Evolutionary conservation across 2,888 invertebrate genomes (phyloP), one percentile per base, ranked within the genome.

Genomic region (Drosophila greeni): DNA sequence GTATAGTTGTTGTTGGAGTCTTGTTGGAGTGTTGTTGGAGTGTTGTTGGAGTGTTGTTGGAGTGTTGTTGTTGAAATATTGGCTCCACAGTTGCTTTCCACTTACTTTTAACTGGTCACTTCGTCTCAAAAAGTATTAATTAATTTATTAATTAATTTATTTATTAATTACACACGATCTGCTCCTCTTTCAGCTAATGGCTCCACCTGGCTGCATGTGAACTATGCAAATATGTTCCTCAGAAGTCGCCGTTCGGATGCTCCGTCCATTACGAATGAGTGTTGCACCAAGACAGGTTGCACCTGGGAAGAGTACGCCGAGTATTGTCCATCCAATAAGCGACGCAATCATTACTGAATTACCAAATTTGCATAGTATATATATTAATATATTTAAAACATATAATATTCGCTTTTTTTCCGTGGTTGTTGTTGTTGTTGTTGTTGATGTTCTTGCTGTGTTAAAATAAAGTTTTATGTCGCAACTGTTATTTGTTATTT

Each of bases 281-380:
- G 92, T 73, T 92, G 92, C 85, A 90, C 90, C 73, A 89, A 89
- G 40, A 85, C 89, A 4, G 91, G 91, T 29, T 92, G 92, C 76
- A 92, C 91, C 53, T 92, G 92, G 92, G 92, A 92, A 79, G 92
- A 92, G 82, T 92, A 92, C 75, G 92, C 92, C 7, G 92, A 92
- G 85, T 92, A 92, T 85, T 92, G 92, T 82, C 92, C 92, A 5
- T 90, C 91, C 29, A 92, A 92, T 78, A 91, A 91, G 80, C 86
- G 91, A 2, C 80, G 83, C 55, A 87, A 87, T 75, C 87, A 88
- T 73, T 86, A 85, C 61, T 82, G 54, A 36, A 14, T 56, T 1
- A 20, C 36, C 43, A 33, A 23, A 24, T 71, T 31, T 49, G 34
- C 56, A 64, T 43, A 39, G 39, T 3, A 53, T 29, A 20, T 14